phyloP scores from a whole-genome alignment of 2,888 invertebrate genomes.

The Conops quadrifasciatus region DNA sequence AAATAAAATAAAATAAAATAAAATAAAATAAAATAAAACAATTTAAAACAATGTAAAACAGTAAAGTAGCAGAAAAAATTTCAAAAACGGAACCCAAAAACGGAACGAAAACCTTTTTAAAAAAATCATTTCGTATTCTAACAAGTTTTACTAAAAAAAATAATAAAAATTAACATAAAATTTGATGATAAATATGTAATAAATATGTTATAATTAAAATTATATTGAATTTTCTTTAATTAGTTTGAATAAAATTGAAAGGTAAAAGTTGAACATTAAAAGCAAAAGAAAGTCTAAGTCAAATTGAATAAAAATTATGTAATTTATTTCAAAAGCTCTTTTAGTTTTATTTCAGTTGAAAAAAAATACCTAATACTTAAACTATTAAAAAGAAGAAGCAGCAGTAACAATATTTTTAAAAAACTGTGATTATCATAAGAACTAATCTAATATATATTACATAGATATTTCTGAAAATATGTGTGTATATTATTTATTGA shows the following conservation, averaged over 20 bases:
- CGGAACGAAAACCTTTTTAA: too few species aligned
- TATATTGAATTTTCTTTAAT: too few species aligned
- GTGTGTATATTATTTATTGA: conserved; percentile 18
- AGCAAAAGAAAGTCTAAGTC: conserved; percentile 43
- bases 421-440: conserved; percentile 34
- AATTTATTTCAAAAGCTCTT: conserved; percentile 1
- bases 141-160: conserved; percentile 42
- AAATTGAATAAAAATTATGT: neutral
- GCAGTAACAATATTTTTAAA: conserved; percentile 22
- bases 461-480: neutral
- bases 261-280: conserved; percentile 32
- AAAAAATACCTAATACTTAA: neutral
- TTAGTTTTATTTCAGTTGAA: neutral
- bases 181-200: too few species aligned
- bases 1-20: conserved; percentile 36
- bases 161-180: conserved; percentile 18
- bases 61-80: conserved; percentile 38
- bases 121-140: too few species aligned
- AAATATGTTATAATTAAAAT: too few species aligned
- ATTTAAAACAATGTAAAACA: conserved; percentile 41
- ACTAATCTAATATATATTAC: conserved; percentile 29
- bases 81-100: too few species aligned
- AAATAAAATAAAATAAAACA: conserved; percentile 43
- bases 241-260: too few species aligned
- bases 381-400: neutral